These are phyloP conservation scores for Stichodactyla mertensii DNA, from an alignment of 64 coral and sea anemone genomes.

Conservation along the genomic window DNA sequence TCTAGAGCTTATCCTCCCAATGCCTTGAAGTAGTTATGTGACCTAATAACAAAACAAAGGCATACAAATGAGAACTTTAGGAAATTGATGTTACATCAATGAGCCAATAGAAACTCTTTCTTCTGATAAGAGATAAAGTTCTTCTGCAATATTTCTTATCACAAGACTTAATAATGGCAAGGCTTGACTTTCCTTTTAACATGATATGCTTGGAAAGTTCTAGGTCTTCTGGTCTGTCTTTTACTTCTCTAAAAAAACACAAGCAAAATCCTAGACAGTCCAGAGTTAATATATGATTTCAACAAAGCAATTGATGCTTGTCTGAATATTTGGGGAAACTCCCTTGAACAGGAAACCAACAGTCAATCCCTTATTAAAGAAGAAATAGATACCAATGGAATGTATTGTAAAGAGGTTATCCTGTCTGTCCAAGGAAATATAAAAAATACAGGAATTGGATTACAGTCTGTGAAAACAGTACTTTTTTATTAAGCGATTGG, in stretches of 20 bases:
- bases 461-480: conserved; percentile 11
- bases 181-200: not conserved
- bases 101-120: not conserved
- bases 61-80: not conserved
- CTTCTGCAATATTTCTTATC: conserved; percentile 6
- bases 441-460: not conserved
- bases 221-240: not conserved
- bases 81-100: not conserved
- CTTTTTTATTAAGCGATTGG: not conserved
- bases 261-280: not conserved
- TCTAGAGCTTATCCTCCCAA: not conserved
- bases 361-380: not conserved
- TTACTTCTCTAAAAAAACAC: not conserved
- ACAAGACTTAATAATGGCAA: not conserved
- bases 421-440: conserved; percentile 4
- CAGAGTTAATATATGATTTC: not conserved
- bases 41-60: not conserved
- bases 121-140: not conserved
- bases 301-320: not conserved
- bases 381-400: conserved; percentile 1
- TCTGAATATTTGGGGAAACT: not conserved
- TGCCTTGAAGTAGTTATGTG: not conserved
- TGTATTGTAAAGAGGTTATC: not conserved
- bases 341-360: not conserved
- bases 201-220: not conserved